Conservation (phyloP, 2,888 invertebrate genomes). For the Danaus chrysippus region DNA sequence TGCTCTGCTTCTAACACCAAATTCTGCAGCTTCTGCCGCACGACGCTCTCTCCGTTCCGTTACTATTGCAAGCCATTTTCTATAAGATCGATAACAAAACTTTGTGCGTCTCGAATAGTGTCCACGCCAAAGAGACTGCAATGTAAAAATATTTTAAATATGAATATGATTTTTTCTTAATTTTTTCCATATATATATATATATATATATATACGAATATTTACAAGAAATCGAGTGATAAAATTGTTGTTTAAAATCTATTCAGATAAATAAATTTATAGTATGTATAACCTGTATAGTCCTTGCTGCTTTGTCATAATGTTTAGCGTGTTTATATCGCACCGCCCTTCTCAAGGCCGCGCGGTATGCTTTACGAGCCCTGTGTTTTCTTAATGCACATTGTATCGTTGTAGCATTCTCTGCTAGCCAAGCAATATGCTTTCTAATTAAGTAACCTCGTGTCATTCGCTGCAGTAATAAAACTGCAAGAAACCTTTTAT, state of each 20-base stretch:
- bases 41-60: constrained; percentile 59
- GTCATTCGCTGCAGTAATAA: constrained; percentile 54
- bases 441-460: constrained; percentile 60
- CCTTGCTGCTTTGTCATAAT: constrained; percentile 58
- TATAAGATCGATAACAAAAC: constrained; percentile 64
- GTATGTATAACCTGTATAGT: constrained; percentile 52
- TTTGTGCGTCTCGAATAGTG: constrained; percentile 61
- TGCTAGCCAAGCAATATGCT: constrained; percentile 59
- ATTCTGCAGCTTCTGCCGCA: constrained; percentile 66
- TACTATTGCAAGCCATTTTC: constrained; percentile 61
- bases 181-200: too few species aligned
- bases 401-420: constrained; percentile 62
- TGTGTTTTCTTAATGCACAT: constrained; percentile 58
- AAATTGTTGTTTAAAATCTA: too few species aligned
- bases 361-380: constrained; percentile 53
- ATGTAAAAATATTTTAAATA: constrained; percentile 15
- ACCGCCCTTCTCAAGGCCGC: constrained; percentile 58
- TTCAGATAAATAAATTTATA: too few species aligned
- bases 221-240: too few species aligned
- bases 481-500: constrained; percentile 51
- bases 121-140: constrained; percentile 65
- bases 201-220: too few species aligned
- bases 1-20: constrained; percentile 60
- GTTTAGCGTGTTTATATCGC: constrained; percentile 51
- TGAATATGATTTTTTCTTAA: too few species aligned